Evolutionary conservation across 2,797 vertebrate species (phyloP).

Genomic region (Cichlasoma orientale): DNA sequence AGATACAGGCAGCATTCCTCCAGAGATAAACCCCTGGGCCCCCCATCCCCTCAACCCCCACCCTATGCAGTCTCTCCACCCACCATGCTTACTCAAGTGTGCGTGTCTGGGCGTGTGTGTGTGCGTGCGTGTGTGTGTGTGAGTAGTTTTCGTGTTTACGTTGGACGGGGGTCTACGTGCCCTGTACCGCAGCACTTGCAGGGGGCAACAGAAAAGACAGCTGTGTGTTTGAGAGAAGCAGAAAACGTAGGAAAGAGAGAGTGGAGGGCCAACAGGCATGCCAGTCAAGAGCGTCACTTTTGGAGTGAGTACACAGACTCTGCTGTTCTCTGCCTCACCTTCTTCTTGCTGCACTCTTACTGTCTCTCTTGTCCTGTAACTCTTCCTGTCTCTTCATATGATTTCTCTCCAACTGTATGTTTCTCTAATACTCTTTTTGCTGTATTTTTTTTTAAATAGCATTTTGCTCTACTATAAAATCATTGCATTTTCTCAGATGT

Average conservation of each 20-base stretch:
- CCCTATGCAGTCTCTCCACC: conserved; percentile 72
- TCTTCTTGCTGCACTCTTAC: neutral
- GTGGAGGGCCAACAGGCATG: conserved; percentile 78
- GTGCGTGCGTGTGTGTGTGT: conserved; percentile 26
- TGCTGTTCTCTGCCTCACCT: conserved; percentile 40
- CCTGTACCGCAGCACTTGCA: conserved; percentile 62
- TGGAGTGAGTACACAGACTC: conserved; percentile 80
- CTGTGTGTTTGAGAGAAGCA: conserved; percentile 71
- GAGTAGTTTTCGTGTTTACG: conserved; percentile 64
- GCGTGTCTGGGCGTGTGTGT: conserved; percentile 44
- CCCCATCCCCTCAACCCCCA: conserved; percentile 62
- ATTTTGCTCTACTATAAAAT: conserved; percentile 15
- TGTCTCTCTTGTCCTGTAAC: conserved; percentile 26
- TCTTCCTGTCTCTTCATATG: conserved; percentile 28
- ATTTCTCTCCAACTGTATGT: conserved; percentile 8
- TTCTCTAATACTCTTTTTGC: conserved; percentile 7
- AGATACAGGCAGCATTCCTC: conserved; percentile 83
- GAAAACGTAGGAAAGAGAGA: conserved; percentile 64
- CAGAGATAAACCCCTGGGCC: conserved; percentile 81
- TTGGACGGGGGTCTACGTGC: conserved; percentile 63
- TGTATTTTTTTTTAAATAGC: conserved; percentile 6
- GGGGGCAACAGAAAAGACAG: conserved; percentile 77
- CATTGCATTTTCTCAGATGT: conserved; percentile 20
- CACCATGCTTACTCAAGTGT: conserved; percentile 76
- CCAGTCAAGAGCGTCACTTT: conserved; percentile 79